phyloP scores from a whole-genome alignment of 1,140 invertebrate species.

The Habropoda laboriosa region DNA sequence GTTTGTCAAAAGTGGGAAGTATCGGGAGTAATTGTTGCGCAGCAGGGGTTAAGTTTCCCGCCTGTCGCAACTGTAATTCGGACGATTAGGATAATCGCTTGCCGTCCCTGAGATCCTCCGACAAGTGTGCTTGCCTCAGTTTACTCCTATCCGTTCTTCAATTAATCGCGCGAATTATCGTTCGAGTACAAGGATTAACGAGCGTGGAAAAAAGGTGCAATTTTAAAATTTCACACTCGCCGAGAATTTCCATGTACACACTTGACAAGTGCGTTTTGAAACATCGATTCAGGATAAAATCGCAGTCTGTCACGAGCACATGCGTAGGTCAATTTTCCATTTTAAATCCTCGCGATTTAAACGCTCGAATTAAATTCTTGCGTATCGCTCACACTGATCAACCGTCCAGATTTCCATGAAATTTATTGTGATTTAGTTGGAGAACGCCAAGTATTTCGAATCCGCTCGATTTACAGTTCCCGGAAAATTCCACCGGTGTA shows the following conservation, averaged over 20 bases:
- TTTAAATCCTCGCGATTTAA: conserved; percentile 1
- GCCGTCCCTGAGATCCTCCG: not conserved
- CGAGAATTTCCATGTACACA: too few relatives aligned
- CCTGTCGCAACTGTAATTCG: not conserved
- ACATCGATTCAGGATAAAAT: too few relatives aligned
- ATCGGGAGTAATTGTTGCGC: too few relatives aligned
- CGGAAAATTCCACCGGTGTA: not conserved
- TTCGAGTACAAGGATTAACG: not conserved
- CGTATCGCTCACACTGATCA: conserved; percentile 21
- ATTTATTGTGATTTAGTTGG: too few relatives aligned
- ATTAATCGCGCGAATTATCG: conserved; percentile 12
- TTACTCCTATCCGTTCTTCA: not conserved
- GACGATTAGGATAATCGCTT: conserved; percentile 32
- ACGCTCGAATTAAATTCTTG: conserved; percentile 12
- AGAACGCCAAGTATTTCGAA: too few relatives aligned
- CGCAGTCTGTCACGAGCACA: not conserved
- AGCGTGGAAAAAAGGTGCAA: too few relatives aligned
- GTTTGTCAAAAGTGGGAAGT: too few relatives aligned
- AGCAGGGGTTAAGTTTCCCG: too few relatives aligned
- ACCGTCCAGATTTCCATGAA: conserved; percentile 1
- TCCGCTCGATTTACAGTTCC: not conserved
- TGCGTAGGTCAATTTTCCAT: conserved; percentile 23
- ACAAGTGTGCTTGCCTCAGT: not conserved
- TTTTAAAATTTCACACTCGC: not conserved
- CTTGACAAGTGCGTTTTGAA: too few relatives aligned